A percentile compares a stretch with the other conserved stretches of the same genome.
These are phyloP conservation scores for Actias luna DNA, from an alignment of 2,888 invertebrate genomes.

Conservation along the genomic window DNA sequence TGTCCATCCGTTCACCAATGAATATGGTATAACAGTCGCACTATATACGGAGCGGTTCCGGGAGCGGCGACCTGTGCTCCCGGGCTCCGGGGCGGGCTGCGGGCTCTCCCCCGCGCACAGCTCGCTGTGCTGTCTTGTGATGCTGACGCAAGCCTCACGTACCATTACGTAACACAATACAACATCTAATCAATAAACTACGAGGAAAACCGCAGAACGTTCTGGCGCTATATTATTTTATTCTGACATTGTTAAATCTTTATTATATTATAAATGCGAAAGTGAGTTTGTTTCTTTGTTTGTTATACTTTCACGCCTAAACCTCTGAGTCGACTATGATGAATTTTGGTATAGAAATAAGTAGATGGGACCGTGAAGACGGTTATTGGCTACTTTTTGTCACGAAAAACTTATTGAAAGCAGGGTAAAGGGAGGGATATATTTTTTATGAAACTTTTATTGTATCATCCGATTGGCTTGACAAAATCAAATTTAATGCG, in stretches of 20 bases:
- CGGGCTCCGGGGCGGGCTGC: slow-evolving; percentile 21
- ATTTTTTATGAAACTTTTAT: too few species aligned
- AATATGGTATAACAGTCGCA: slow-evolving; percentile 20
- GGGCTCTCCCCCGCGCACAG: not conserved
- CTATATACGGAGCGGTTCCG: slow-evolving; percentile 60
- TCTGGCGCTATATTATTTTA: not conserved
- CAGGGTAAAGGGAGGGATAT: too few species aligned
- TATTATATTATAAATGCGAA: too few species aligned
- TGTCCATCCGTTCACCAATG: not conserved
- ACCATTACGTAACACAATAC: not conserved
- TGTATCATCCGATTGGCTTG: not conserved
- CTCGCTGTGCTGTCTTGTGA: not conserved
- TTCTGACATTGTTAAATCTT: too few species aligned
- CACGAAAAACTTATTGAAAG: too few species aligned
- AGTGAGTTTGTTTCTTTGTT: too few species aligned
- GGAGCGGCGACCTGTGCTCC: slow-evolving; percentile 54
- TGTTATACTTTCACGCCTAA: too few species aligned
- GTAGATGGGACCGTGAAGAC: too few species aligned
- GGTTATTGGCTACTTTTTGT: too few species aligned
- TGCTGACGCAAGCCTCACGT: not conserved
- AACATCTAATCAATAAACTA: not conserved
- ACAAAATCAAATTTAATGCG: too few species aligned
- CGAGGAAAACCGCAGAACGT: not conserved
- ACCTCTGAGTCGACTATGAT: too few species aligned
- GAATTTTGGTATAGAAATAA: too few species aligned